Evolutionary conservation across 2,888 invertebrate genomes (phyloP).

Genomic region (Sepioteuthis lessoniana): DNA sequence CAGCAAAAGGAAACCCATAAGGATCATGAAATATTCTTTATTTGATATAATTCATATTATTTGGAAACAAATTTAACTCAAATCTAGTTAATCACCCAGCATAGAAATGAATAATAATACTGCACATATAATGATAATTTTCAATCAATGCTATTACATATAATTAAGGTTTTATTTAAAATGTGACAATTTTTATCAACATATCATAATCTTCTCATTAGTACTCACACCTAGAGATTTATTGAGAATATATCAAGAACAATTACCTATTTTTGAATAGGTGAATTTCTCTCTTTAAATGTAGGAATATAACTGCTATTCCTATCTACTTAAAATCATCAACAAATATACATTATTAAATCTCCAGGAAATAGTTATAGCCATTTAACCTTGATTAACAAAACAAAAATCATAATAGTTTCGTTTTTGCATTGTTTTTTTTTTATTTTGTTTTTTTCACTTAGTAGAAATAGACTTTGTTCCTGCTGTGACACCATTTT

Average conservation of each 20-base stretch:
- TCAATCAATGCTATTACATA: neutral
- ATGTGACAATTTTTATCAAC: neutral
- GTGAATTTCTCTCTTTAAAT: neutral
- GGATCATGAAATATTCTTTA: too few species aligned
- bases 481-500: too few species aligned
- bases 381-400: too few species aligned
- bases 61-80: neutral
- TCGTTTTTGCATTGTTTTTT: too few species aligned
- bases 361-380: neutral
- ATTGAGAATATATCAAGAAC: too few species aligned
- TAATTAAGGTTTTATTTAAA: neutral
- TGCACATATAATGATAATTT: neutral
- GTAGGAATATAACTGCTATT: neutral
- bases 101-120: neutral
- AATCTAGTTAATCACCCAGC: neutral
- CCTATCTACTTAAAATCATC: neutral
- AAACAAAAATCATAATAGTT: neutral
- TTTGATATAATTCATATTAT: too few species aligned
- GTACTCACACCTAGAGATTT: neutral
- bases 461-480: neutral
- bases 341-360: neutral
- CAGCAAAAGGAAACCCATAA: neutral
- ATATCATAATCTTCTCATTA: neutral
- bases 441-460: neutral
- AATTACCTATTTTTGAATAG: neutral